Evolutionary conservation across 2,888 invertebrate genomes (phyloP).

Genomic region (Pyralis farinalis): DNA sequence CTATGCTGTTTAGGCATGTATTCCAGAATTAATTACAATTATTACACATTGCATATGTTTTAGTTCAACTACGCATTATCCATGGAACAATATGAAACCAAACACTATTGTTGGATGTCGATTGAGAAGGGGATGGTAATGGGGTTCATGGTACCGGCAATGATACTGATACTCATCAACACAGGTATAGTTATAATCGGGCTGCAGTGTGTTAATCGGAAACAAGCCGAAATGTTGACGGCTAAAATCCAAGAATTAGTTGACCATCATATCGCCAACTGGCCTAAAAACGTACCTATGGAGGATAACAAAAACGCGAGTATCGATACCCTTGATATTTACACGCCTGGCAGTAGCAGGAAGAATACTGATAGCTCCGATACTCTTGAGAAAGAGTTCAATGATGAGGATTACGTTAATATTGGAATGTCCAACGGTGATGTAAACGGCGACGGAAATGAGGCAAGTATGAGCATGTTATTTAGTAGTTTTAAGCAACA

Average conservation of each 20-base stretch:
- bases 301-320: slow-evolving; percentile 51
- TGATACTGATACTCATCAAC: slow-evolving; percentile 83
- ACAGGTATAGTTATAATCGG: slow-evolving; percentile 82
- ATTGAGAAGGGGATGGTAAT: slow-evolving; percentile 88
- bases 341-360: slow-evolving; percentile 59
- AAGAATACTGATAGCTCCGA: slow-evolving; percentile 72
- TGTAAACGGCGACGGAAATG: slow-evolving; percentile 45
- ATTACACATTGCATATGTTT: too few species aligned
- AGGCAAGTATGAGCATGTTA: slow-evolving; percentile 37
- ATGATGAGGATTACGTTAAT: slow-evolving; percentile 61
- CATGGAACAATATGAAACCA: slow-evolving; percentile 86
- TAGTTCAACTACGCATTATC: slow-evolving; percentile 85
- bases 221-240: slow-evolving; percentile 66
- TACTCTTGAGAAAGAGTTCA: slow-evolving; percentile 60
- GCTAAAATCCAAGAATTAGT: slow-evolving; percentile 68
- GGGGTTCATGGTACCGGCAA: slow-evolving; percentile 88
- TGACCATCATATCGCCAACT: slow-evolving; percentile 63
- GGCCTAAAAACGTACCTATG: slow-evolving; percentile 50
- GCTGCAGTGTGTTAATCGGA: slow-evolving; percentile 65
- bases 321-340: slow-evolving; percentile 58
- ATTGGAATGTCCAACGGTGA: slow-evolving; percentile 33
- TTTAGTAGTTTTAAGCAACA: too few species aligned
- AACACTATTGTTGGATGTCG: slow-evolving; percentile 89
- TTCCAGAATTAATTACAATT: too few species aligned
- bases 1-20: too few species aligned